Evolutionary conservation across 64 coral and sea anemone species (phyloP), one percentile per base, ranked within the genome.

Genomic region (Astreopora myriophthalma): DNA sequence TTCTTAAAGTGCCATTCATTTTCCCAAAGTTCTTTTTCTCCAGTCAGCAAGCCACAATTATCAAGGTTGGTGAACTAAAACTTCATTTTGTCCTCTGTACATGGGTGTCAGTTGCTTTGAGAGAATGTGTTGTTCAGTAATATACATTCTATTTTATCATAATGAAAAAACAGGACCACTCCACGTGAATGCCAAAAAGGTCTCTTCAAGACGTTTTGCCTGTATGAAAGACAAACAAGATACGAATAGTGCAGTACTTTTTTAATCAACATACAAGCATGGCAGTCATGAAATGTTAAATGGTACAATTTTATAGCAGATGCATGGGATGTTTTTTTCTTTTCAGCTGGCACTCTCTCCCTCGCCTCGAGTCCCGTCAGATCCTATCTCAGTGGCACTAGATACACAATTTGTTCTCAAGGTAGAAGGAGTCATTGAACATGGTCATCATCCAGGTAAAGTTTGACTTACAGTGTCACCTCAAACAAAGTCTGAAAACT

Each of bases 401-500:
- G 96, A 98, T 36, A 98, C 79, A 34, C 96, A 95, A 42, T 93
- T 98, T 73, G 96, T 86, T 68, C 81, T 98, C 19, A 95, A 98
- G 71, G 94, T 98, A 16, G 96, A 98, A 75, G 96, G 96, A 83
- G 81, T 95, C 31, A 88, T 98, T 14, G 90, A 95, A 35, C 94
- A 95, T 17, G 87, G 93, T 49, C 69, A 84, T 6, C 77, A 91
- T 28, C 77, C 90, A 86, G 89, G 84, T 80, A 73, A 48, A 69
- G 19, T 65, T 24, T 23, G 19, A 13, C 42, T 66, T 12, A 71
- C 31, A 61, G 12, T 58, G 6, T 60, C 2, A 60, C 14, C 14
- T 29, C 25, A 44, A 44, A 44, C 6, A 44, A 44, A 44, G 6
- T 44, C n/a, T n/a, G n/a, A n/a, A n/a, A n/a, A n/a, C n/a, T n/a